phyloP scores from a whole-genome alignment of 2,888 invertebrate species.

The Bugulina stolonifera region DNA sequence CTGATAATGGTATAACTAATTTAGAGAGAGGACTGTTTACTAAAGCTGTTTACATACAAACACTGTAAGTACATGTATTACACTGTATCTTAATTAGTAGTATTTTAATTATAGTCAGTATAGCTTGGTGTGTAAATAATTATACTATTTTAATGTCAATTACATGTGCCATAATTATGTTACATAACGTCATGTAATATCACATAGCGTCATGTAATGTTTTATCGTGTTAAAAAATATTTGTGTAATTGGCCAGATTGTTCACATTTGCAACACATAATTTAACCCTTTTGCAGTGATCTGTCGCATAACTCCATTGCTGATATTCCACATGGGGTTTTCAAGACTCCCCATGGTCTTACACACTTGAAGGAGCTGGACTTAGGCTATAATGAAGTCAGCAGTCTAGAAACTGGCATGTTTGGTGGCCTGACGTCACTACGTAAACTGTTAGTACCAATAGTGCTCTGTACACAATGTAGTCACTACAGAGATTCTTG shows the following conservation, averaged over 20 bases:
- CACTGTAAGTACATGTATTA: not conserved
- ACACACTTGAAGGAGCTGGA: constrained; percentile 14
- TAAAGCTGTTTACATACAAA: not conserved
- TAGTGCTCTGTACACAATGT: not conserved
- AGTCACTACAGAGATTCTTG: not conserved
- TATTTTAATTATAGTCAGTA: too few relatives aligned
- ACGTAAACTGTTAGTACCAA: not conserved
- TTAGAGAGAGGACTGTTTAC: constrained; percentile 16
- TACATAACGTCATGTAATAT: too few relatives aligned
- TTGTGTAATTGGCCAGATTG: too few relatives aligned
- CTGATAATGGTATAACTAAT: constrained; percentile 7
- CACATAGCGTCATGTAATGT: too few relatives aligned
- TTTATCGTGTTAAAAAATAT: too few relatives aligned
- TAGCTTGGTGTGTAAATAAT: not conserved
- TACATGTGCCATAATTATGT: not conserved
- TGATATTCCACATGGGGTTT: not conserved
- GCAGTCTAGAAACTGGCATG: not conserved
- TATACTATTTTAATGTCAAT: not conserved
- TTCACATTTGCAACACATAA: too few relatives aligned
- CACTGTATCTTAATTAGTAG: not conserved
- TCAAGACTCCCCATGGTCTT: constrained; percentile 23
- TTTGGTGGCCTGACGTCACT: constrained; percentile 12
- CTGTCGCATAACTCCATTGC: constrained; percentile 5
- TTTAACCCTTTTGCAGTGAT: too few relatives aligned
- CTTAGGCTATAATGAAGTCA: constrained; percentile 4